Evolutionary conservation across 2,888 invertebrate genomes (phyloP).

Genomic region (Limnephilus marmoratus): DNA sequence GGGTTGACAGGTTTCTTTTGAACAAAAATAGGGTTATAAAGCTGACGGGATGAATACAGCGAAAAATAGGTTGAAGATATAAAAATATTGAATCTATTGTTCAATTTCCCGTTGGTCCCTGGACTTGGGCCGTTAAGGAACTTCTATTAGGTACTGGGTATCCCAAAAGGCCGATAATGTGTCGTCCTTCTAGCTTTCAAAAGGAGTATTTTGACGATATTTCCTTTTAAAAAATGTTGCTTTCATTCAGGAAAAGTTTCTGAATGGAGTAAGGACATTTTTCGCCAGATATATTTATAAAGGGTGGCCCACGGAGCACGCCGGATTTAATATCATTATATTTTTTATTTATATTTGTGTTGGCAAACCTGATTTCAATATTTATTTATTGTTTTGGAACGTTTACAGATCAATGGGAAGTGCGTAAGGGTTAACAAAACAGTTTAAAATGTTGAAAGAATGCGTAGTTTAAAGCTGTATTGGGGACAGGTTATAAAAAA

Average conservation of each 20-base stretch:
- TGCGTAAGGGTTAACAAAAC: no score
- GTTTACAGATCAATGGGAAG: no score
- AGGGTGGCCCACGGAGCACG: no score
- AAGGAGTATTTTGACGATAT: not conserved
- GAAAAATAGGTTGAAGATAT: not conserved
- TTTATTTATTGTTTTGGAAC: no score
- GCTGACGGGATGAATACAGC: not conserved
- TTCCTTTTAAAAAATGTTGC: not conserved
- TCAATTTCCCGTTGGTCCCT: not conserved
- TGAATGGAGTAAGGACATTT: not conserved
- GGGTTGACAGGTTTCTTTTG: not conserved
- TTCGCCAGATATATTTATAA: not conserved
- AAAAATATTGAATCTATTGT: not conserved
- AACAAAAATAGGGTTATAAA: not conserved
- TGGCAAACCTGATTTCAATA: no score
- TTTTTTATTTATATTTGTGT: no score
- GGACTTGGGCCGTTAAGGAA: not conserved
- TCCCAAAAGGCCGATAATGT: not conserved
- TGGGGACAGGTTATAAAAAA: no score
- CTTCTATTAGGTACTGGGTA: not conserved
- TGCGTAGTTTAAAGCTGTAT: no score
- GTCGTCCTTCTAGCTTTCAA: not conserved
- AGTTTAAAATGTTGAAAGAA: no score
- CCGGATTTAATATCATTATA: no score
- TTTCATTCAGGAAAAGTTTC: not conserved